These are phyloP conservation scores for Drosophila kambysellisi DNA, from an alignment of 2,888 invertebrate species.

Conservation along the genomic window DNA sequence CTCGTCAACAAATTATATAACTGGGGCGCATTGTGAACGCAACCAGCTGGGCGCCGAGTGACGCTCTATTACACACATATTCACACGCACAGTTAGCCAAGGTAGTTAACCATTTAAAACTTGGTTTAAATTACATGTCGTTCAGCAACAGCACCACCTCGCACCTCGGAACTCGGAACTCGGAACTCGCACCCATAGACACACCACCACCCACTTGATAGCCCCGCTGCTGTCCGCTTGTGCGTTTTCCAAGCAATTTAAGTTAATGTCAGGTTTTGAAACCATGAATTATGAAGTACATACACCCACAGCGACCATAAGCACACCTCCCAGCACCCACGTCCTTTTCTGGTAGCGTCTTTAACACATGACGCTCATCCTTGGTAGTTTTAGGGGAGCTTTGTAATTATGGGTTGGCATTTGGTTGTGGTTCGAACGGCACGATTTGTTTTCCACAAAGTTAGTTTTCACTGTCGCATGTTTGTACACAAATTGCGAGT, in stretches of 20 bases:
- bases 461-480: slow-evolving; percentile 77
- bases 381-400: neutral
- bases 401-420: slow-evolving; percentile 51
- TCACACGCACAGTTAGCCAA: slow-evolving; percentile 65
- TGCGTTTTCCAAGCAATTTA: slow-evolving; percentile 71
- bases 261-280: slow-evolving; percentile 61
- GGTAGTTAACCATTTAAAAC: slow-evolving; percentile 65
- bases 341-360: slow-evolving; percentile 47
- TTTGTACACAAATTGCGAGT: slow-evolving; percentile 74
- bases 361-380: slow-evolving; percentile 73
- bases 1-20: slow-evolving; percentile 49
- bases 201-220: slow-evolving; percentile 8
- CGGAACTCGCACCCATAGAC: neutral
- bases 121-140: slow-evolving; percentile 69
- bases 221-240: slow-evolving; percentile 46
- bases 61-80: slow-evolving; percentile 78
- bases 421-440: slow-evolving; percentile 25
- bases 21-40: slow-evolving; percentile 51
- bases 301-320: neutral
- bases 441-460: slow-evolving; percentile 77
- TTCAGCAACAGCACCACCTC: slow-evolving; percentile 55
- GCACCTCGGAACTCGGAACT: neutral
- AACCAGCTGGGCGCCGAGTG: slow-evolving; percentile 63
- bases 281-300: slow-evolving; percentile 69
- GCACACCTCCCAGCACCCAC: neutral